Percentiles rank a stretch among this genome's conserved stretches.
These are phyloP conservation scores for Cordilura impudica DNA, from an alignment of 2,888 invertebrate species.

Conservation along the genomic window DNA sequence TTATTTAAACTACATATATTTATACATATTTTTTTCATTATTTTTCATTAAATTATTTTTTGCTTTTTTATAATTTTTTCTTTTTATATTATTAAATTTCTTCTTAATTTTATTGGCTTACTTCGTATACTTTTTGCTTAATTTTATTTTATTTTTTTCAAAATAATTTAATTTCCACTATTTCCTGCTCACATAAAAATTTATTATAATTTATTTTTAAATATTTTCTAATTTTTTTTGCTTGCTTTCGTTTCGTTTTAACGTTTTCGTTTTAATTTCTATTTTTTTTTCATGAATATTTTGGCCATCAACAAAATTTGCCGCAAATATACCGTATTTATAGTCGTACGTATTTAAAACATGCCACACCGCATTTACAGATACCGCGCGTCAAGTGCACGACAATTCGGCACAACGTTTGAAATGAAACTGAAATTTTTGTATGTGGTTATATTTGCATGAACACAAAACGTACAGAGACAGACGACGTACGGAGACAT, in stretches of 20 bases:
- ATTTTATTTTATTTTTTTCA: conserved; percentile 49
- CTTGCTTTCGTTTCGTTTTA: conserved; percentile 56
- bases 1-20: neutral
- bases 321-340: conserved; percentile 39
- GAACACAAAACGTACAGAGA: conserved; percentile 37
- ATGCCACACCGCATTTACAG: conserved; percentile 27
- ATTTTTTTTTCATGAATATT: conserved; percentile 10
- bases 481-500: conserved; percentile 53
- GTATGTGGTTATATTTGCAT: conserved; percentile 65
- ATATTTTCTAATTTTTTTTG: conserved; percentile 19
- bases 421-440: conserved; percentile 75
- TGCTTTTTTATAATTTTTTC: conserved; percentile 9
- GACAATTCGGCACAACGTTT: conserved; percentile 73
- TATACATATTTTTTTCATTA: conserved; percentile 64
- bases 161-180: conserved; percentile 14
- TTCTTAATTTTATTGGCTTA: too few species aligned
- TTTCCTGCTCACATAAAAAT: neutral
- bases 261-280: conserved; percentile 25
- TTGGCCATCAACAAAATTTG: conserved; percentile 29
- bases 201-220: conserved; percentile 23
- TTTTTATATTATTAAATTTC: too few species aligned
- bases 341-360: neutral
- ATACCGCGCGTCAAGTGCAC: conserved; percentile 48
- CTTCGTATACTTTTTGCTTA: conserved; percentile 34
- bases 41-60: conserved; percentile 8